These are phyloP conservation scores for Luidia sarsii DNA, from an alignment of 53 echinoderm and acorn worm species.

Conservation along the genomic window DNA sequence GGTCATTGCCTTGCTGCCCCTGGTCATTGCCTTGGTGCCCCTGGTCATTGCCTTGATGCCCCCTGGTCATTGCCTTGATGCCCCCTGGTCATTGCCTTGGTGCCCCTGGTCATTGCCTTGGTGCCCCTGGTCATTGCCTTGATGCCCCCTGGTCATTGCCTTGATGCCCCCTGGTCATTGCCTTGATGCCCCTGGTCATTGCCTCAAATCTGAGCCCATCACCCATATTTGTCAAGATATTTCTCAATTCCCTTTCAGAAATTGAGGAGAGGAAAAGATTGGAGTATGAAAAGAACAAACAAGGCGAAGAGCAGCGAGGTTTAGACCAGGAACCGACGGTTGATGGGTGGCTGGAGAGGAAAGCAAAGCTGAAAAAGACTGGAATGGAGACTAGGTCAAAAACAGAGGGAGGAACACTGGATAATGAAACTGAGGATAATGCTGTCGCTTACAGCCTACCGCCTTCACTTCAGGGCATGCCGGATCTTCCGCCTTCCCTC, in stretches of 20 bases:
- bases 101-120: no score
- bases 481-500: slow-evolving; percentile 85
- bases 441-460: slow-evolving; percentile 57
- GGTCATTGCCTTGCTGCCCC: no score
- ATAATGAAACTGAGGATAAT: slow-evolving; percentile 23
- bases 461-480: slow-evolving; percentile 62
- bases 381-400: background rate
- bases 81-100: no score
- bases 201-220: no score
- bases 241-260: slow-evolving; percentile 39
- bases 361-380: slow-evolving; percentile 49
- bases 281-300: slow-evolving; percentile 8
- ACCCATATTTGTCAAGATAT: no score
- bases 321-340: slow-evolving; percentile 59
- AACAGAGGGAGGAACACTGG: slow-evolving; percentile 31
- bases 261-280: slow-evolving; percentile 53
- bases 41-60: no score
- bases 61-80: no score
- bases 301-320: background rate
- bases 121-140: no score
- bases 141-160: no score
- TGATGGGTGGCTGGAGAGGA: slow-evolving; percentile 82
- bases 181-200: no score
- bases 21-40: no score
- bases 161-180: no score